Evolutionary conservation across 2,113 vertebrate genomes (phyloP).

Genomic region (Microcebus lehilahytsara): DNA sequence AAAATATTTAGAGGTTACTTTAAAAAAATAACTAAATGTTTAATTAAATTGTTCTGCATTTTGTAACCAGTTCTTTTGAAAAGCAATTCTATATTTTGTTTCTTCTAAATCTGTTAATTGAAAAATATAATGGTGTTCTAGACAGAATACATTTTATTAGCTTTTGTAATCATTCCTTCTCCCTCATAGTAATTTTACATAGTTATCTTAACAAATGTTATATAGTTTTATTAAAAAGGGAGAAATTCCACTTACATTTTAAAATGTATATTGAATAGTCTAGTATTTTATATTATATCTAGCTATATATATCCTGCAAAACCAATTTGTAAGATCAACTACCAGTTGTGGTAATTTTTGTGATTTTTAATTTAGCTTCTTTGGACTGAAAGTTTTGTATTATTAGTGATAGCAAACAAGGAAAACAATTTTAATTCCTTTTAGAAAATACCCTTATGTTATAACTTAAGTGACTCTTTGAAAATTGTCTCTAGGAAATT

Average conservation of each 20-base stretch:
- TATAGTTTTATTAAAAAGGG: not conserved
- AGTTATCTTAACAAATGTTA: not conserved
- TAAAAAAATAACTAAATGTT: slow-evolving; percentile 14
- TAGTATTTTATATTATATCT: not conserved
- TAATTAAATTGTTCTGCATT: slow-evolving; percentile 6
- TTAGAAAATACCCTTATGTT: not conserved
- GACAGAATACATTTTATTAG: not conserved
- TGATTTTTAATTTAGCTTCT: slow-evolving; percentile 42
- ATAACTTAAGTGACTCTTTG: not conserved
- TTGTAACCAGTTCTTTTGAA: not conserved
- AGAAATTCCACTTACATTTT: not conserved
- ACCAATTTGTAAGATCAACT: not conserved
- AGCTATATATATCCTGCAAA: not conserved
- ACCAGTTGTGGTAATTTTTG: slow-evolving; percentile 1
- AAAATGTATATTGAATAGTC: not conserved
- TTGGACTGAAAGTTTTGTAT: not conserved
- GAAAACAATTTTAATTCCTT: slow-evolving; percentile 17
- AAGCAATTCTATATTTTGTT: not conserved
- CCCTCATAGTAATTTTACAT: not conserved
- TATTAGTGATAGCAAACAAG: not conserved
- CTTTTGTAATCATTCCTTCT: not conserved
- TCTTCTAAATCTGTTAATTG: not conserved
- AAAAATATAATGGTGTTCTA: not conserved
- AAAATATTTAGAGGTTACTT: slow-evolving; percentile 27
- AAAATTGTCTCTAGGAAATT: slow-evolving; percentile 23